Evolutionary conservation across 2,797 vertebrate genomes (phyloP).

Genomic region (Oreochromis mossambicus): DNA sequence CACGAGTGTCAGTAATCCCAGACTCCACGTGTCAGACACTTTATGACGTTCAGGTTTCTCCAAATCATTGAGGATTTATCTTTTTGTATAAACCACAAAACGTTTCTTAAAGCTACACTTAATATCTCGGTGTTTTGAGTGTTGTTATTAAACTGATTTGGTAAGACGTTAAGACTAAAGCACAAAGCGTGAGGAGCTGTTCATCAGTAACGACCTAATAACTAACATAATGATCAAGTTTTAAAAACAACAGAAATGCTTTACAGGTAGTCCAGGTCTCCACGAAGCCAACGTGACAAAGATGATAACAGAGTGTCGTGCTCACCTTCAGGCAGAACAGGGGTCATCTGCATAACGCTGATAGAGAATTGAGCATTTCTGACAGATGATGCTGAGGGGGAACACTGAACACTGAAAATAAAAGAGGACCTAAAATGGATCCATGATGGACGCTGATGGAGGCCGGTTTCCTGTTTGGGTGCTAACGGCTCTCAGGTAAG

Average conservation of each 20-base stretch:
- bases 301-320: not conserved
- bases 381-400: not conserved
- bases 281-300: not conserved
- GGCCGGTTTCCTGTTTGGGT: not conserved
- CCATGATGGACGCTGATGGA: not conserved
- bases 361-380: not conserved
- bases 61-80: not conserved
- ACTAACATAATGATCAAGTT: accelerated
- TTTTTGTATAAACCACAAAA: not conserved
- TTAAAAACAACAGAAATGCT: not conserved
- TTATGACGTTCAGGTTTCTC: not conserved
- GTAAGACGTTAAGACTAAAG: accelerated
- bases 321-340: not conserved
- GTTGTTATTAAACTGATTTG: not conserved
- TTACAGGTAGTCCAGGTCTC: not conserved
- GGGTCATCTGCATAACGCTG: not conserved
- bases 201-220: not conserved
- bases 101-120: not conserved
- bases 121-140: not conserved
- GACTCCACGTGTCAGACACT: not conserved
- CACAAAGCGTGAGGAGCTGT: not conserved
- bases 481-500: not conserved
- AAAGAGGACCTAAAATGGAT: not conserved
- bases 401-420: not conserved
- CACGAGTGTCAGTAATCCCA: not conserved